Evolutionary conservation across 2,113 vertebrate species (phyloP).

Genomic region (Ginglymostoma cirratum): DNA sequence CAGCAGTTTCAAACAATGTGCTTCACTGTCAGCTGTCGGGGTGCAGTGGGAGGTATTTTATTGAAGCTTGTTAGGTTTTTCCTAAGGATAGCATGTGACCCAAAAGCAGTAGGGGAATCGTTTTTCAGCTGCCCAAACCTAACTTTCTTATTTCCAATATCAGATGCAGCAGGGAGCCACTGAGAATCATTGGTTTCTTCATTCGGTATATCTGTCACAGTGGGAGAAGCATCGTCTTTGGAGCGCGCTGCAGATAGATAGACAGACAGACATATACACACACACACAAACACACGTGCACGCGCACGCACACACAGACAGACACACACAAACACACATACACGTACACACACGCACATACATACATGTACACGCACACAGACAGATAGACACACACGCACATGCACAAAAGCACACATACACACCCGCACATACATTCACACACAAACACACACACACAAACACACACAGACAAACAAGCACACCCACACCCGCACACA

Average conservation of each 20-base stretch:
- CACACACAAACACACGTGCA: no score
- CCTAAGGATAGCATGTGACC: background rate
- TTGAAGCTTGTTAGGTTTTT: background rate
- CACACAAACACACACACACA: no score
- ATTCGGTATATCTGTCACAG: background rate
- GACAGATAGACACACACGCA: no score
- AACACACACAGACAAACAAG: no score
- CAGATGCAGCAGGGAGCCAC: background rate
- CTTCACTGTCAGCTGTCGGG: background rate
- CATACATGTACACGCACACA: no score
- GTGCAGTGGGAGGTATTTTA: background rate
- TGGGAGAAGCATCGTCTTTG: background rate
- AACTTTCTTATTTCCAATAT: background rate
- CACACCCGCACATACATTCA: no score
- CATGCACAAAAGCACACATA: no score
- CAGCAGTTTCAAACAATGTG: background rate
- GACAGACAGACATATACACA: no score
- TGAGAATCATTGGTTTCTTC: background rate
- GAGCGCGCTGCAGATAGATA: background rate
- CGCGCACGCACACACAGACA: no score
- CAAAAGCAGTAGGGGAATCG: background rate
- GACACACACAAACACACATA: no score
- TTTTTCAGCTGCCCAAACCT: background rate
- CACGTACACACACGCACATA: no score
- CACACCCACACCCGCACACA: no score